These are phyloP conservation scores for Rutpela maculata DNA, from an alignment of 2,888 invertebrate genomes.

Conservation along the genomic window DNA sequence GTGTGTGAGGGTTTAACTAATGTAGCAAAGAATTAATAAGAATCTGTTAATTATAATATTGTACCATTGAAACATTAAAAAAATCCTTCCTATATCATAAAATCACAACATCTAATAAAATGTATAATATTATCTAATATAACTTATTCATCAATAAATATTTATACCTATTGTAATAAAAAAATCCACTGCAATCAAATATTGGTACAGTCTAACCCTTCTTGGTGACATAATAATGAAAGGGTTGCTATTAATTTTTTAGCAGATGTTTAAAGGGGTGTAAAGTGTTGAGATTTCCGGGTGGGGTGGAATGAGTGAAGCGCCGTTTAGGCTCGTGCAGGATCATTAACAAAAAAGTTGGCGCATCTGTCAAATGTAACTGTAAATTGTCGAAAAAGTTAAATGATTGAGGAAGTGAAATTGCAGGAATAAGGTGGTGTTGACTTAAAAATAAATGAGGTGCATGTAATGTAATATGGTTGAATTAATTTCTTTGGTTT, in stretches of 20 bases:
- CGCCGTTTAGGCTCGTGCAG: background rate
- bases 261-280: conserved; percentile 40
- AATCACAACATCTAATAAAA: too few relatives aligned
- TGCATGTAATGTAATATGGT: too few relatives aligned
- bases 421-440: background rate
- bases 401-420: background rate
- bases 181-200: conserved; percentile 11
- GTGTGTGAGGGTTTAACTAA: too few relatives aligned
- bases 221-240: conserved; percentile 33
- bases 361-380: background rate
- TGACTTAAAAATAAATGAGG: too few relatives aligned
- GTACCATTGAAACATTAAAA: background rate
- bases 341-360: background rate
- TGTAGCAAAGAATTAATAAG: too few relatives aligned
- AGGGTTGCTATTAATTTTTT: conserved; percentile 41
- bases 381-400: background rate
- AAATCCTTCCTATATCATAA: too few relatives aligned
- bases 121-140: too few relatives aligned
- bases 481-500: too few relatives aligned
- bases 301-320: conserved; percentile 3
- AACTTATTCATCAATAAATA: background rate
- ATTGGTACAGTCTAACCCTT: conserved; percentile 38
- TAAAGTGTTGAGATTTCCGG: conserved; percentile 31
- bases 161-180: background rate
- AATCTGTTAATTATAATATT: background rate